These are phyloP conservation scores for Cepaea nemoralis DNA, from an alignment of 1,140 invertebrate genomes.

Conservation along the genomic window DNA sequence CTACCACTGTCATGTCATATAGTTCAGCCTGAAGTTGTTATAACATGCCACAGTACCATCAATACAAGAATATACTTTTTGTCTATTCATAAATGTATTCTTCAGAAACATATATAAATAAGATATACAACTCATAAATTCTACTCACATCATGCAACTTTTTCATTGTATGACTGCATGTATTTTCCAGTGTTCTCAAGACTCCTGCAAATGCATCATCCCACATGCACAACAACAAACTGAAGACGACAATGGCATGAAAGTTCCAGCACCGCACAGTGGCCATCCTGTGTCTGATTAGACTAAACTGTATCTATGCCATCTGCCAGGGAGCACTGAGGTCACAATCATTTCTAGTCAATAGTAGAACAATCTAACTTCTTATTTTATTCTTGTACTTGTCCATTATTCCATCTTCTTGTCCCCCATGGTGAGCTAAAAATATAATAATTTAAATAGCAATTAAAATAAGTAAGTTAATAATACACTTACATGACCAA, in stretches of 20 bases:
- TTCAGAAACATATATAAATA: not conserved
- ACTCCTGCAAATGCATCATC: not conserved
- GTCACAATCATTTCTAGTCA: too few species aligned
- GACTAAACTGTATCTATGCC: not conserved
- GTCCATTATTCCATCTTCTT: too few species aligned
- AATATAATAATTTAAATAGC: too few species aligned
- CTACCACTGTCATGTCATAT: too few species aligned
- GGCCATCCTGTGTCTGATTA: not conserved
- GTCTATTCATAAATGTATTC: not conserved
- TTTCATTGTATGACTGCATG: not conserved
- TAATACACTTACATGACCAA: too few species aligned
- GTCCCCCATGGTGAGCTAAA: too few species aligned
- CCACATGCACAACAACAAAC: not conserved
- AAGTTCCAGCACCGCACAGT: not conserved
- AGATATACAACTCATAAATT: not conserved
- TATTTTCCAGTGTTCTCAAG: not conserved
- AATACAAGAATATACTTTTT: not conserved
- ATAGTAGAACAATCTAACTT: too few species aligned
- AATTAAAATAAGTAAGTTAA: too few species aligned
- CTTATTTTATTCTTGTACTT: too few species aligned
- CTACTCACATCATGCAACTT: slow-evolving; percentile 6
- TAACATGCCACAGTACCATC: not conserved
- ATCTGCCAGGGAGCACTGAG: not conserved
- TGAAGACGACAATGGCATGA: not conserved
- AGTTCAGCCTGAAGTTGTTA: too few species aligned